Percentiles rank a stretch among this genome's conserved stretches.
These are phyloP conservation scores for Carcharodon carcharias DNA, from an alignment of 2,797 vertebrate genomes.

Conservation along the genomic window DNA sequence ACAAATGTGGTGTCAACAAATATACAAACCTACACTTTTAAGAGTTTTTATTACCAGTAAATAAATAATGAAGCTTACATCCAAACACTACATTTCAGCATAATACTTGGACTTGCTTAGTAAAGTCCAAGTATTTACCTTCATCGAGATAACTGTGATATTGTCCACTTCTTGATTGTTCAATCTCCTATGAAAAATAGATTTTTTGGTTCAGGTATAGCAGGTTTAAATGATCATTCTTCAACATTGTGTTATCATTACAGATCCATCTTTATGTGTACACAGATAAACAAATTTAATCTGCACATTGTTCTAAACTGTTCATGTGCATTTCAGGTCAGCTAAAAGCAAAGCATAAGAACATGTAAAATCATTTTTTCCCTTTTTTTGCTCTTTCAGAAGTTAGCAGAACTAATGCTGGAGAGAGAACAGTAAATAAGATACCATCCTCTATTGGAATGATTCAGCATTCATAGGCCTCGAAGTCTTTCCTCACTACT, in stretches of 20 bases:
- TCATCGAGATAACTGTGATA: not conserved
- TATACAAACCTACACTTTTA: not conserved
- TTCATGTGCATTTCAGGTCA: not conserved
- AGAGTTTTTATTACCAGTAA: not conserved
- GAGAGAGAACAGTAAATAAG: not conserved
- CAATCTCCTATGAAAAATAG: not conserved
- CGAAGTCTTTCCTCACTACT: not conserved
- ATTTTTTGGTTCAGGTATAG: not conserved
- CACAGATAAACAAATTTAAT: not conserved
- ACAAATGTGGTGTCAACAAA: not conserved
- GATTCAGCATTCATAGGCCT: not conserved
- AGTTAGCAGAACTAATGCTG: not conserved
- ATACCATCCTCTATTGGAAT: not conserved
- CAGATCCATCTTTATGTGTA: not conserved
- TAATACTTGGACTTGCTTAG: too few relatives aligned
- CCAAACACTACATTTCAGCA: not conserved
- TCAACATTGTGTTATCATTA: not conserved
- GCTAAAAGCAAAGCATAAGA: not conserved
- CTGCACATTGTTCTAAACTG: not conserved
- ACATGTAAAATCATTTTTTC: not conserved
- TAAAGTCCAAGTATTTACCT: too few relatives aligned
- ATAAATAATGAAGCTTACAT: not conserved
- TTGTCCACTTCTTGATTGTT: slow-evolving; percentile 9
- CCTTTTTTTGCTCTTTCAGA: not conserved
- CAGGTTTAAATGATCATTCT: not conserved